Conservation (phyloP, 2,888 invertebrate species). For the Erynnis tages region DNA sequence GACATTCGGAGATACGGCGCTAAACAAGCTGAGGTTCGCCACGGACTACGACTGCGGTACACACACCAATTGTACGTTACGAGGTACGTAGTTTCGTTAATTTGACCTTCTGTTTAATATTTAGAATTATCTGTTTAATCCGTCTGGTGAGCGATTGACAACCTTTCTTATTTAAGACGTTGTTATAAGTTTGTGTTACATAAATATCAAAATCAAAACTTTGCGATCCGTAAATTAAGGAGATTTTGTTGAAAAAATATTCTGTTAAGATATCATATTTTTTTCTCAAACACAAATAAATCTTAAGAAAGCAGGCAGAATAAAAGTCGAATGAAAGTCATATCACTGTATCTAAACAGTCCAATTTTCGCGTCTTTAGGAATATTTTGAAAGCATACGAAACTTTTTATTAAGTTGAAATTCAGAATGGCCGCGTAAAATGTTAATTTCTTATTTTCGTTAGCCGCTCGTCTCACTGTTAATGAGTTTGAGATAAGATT, state of each 20-base stretch:
- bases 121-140: too few species aligned
- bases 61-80: slow-evolving; percentile 62
- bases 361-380: slow-evolving; percentile 45
- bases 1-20: slow-evolving; percentile 63
- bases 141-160: too few species aligned
- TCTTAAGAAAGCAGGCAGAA: too few species aligned
- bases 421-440: slow-evolving; percentile 38
- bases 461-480: too few species aligned
- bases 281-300: too few species aligned
- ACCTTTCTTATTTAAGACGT: too few species aligned
- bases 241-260: too few species aligned
- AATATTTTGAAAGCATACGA: slow-evolving; percentile 41
- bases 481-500: too few species aligned
- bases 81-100: slow-evolving; percentile 48
- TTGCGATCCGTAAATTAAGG: too few species aligned
- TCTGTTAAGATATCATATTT: too few species aligned
- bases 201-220: too few species aligned
- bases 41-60: slow-evolving; percentile 69
- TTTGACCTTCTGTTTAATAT: not conserved
- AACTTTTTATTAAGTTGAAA: slow-evolving; percentile 39
- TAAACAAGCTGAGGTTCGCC: slow-evolving; percentile 63
- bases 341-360: slow-evolving; percentile 36
- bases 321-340: slow-evolving; percentile 37
- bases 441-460: slow-evolving; percentile 48
- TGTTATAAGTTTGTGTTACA: too few species aligned